phyloP scores from a whole-genome alignment of 2,797 vertebrate species.

The Scarus forsteni region DNA sequence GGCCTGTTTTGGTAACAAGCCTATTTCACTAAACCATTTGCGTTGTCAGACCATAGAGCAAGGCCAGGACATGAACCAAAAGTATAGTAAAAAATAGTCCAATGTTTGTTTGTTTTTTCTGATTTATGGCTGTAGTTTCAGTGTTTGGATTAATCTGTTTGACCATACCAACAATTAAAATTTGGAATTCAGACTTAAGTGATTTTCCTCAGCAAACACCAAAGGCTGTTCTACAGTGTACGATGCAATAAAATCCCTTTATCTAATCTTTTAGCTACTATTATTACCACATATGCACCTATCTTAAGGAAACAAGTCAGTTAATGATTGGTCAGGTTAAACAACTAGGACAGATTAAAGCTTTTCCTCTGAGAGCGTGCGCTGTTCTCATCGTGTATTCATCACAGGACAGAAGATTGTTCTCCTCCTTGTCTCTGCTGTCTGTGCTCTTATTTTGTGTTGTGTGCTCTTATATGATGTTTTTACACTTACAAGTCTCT shows the following conservation, averaged over 20 bases:
- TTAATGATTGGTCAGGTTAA: conserved; percentile 22
- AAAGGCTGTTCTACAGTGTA: background rate
- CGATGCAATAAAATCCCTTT: background rate
- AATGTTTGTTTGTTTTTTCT: background rate
- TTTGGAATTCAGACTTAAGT: background rate
- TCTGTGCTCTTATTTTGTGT: conserved; percentile 2
- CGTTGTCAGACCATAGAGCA: too few relatives aligned
- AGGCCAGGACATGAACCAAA: too few relatives aligned
- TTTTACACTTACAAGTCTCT: conserved; percentile 10
- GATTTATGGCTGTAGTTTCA: background rate
- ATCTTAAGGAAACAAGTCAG: background rate
- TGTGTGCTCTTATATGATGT: background rate
- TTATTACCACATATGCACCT: background rate
- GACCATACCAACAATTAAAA: background rate
- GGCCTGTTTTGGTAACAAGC: too few relatives aligned
- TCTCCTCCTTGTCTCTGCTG: conserved; percentile 2
- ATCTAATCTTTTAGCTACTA: background rate
- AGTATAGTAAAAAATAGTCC: too few relatives aligned
- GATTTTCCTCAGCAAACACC: background rate
- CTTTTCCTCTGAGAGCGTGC: background rate
- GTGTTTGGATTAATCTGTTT: background rate
- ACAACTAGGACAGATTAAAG: background rate
- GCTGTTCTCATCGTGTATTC: conserved; percentile 21
- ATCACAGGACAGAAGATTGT: conserved; percentile 23
- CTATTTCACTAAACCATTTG: too few relatives aligned